Percentiles rank a stretch among this genome's conserved stretches.
Conservation (phyloP, 2,888 invertebrate species). For the Sipha maydis region DNA sequence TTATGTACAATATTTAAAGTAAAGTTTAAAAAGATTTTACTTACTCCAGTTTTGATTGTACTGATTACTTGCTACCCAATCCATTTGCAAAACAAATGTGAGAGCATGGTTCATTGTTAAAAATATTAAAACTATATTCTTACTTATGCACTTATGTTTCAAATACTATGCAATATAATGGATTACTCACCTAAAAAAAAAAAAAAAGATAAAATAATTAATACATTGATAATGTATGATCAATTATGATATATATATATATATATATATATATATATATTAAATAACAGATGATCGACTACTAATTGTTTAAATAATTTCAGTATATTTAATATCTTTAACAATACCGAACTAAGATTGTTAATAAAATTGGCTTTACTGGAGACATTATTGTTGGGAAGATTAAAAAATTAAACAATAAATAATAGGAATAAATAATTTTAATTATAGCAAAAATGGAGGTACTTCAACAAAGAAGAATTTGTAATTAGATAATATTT, state of each 20-base stretch:
- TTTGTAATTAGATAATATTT: neutral
- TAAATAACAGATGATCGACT: neutral
- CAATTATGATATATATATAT: too few species aligned
- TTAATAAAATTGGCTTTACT: neutral
- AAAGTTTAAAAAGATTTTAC: neutral
- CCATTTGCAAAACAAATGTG: slow-evolving; percentile 60
- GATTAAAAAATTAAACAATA: neutral
- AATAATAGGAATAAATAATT: neutral
- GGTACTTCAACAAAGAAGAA: neutral
- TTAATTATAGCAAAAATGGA: neutral
- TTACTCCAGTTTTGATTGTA: slow-evolving; percentile 33
- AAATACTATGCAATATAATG: neutral
- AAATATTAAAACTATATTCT: slow-evolving; percentile 10
- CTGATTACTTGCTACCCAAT: slow-evolving; percentile 42
- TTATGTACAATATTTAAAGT: neutral
- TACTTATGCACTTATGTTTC: slow-evolving; percentile 20
- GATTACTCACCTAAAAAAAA: slow-evolving; percentile 57
- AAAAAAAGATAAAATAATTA: neutral
- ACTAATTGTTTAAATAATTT: neutral
- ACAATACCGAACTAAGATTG: neutral
- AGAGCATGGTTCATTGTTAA: slow-evolving; percentile 58
- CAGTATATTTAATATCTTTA: neutral
- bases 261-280: neutral
- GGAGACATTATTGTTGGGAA: neutral
- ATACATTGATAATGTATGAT: slow-evolving; percentile 6